Conservation (phyloP, 2,888 invertebrate species). For the Morpho achilles region DNA sequence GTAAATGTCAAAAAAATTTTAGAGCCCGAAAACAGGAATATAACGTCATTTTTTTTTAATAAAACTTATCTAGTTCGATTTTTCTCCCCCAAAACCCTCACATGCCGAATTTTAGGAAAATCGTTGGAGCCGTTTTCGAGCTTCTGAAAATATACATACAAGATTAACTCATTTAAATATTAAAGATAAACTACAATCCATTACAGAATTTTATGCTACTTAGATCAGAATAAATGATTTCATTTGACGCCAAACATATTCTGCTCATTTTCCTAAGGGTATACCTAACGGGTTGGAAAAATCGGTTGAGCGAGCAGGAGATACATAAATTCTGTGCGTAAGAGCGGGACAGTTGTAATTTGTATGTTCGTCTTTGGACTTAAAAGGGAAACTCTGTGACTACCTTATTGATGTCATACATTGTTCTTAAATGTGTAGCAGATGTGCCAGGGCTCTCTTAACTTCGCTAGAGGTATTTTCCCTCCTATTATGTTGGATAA, state of each 20-base stretch:
- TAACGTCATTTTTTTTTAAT: too few species aligned
- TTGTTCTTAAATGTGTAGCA: slow-evolving; percentile 49
- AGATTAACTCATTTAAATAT: too few species aligned
- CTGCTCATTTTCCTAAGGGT: slow-evolving; percentile 51
- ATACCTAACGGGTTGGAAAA: slow-evolving; percentile 54
- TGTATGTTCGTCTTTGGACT: slow-evolving; percentile 21
- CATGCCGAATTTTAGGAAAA: too few species aligned
- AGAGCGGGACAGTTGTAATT: slow-evolving; percentile 32
- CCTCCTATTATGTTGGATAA: slow-evolving; percentile 28
- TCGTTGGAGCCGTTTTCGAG: too few species aligned
- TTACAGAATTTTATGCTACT: slow-evolving; percentile 33
- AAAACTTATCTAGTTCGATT: too few species aligned
- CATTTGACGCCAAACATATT: slow-evolving; percentile 63
- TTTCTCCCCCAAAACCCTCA: too few species aligned
- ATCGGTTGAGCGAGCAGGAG: slow-evolving; percentile 37
- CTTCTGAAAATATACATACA: too few species aligned
- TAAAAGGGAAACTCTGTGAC: slow-evolving; percentile 39
- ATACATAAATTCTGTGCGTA: slow-evolving; percentile 12
- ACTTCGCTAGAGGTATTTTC: slow-evolving; percentile 31
- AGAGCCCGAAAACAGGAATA: too few species aligned
- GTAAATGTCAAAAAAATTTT: too few species aligned
- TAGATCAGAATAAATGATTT: slow-evolving; percentile 62
- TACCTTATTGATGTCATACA: slow-evolving; percentile 54
- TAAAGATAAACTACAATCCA: slow-evolving; percentile 8
- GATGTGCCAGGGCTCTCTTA: slow-evolving; percentile 39